These are phyloP conservation scores for Toxotes lorentzi DNA, from an alignment of 2,797 vertebrate genomes.

Conservation along the genomic window DNA sequence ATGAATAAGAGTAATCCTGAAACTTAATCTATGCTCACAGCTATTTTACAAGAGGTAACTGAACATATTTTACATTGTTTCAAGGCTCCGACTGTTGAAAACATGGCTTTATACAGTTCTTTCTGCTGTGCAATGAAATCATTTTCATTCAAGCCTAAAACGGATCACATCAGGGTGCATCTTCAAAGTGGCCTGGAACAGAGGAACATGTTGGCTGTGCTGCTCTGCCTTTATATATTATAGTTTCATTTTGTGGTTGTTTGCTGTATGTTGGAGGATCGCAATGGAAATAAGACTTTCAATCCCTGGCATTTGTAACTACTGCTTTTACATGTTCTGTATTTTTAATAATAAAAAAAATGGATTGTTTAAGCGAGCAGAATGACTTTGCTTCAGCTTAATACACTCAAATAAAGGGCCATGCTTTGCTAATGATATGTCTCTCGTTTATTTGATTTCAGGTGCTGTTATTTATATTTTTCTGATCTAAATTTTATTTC, in stretches of 20 bases:
- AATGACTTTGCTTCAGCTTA: not conserved
- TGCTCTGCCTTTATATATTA: not conserved
- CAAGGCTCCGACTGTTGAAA: not conserved
- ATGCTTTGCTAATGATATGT: not conserved
- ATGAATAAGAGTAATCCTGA: not conserved
- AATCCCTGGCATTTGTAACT: not conserved
- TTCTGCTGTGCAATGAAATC: not conserved
- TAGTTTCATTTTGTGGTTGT: not conserved
- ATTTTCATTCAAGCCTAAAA: not conserved
- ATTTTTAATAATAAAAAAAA: conserved; percentile 2
- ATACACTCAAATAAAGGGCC: not conserved
- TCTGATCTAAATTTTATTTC: not conserved
- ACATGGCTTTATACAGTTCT: not conserved
- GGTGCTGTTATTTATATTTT: not conserved
- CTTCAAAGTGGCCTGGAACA: not conserved
- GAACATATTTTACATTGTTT: not conserved
- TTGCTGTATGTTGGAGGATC: not conserved
- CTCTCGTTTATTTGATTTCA: too few species aligned
- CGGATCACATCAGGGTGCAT: too few species aligned
- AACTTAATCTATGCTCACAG: not conserved
- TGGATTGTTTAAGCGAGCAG: not conserved
- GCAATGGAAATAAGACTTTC: not conserved
- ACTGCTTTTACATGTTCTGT: not conserved
- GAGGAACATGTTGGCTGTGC: not conserved
- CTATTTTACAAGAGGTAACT: not conserved